Conservation (phyloP, 2,113 vertebrate genomes). For the Odontesthes bonariensis region DNA sequence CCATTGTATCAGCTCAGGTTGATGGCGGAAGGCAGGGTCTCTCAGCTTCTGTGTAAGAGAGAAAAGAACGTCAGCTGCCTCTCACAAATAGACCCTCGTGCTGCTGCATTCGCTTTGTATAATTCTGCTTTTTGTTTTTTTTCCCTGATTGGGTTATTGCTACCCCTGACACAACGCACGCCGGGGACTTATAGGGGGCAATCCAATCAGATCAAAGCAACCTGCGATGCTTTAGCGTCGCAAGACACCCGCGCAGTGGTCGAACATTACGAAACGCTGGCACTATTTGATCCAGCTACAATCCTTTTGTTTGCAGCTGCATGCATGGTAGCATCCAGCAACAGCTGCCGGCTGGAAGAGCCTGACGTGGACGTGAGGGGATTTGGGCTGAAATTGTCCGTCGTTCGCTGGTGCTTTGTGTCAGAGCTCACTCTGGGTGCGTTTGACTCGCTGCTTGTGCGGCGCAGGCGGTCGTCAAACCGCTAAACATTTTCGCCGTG, state of each 20-base stretch:
- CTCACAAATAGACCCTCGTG: slow-evolving; percentile 40
- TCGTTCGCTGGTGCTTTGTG: slow-evolving; percentile 13
- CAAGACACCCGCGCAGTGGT: not conserved
- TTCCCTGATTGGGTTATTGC: slow-evolving; percentile 11
- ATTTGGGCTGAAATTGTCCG: slow-evolving; percentile 27
- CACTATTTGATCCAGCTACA: slow-evolving; percentile 57
- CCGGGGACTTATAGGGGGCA: not conserved
- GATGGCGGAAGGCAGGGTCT: slow-evolving; percentile 24
- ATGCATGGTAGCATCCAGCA: slow-evolving; percentile 57
- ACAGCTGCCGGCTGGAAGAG: slow-evolving; percentile 53
- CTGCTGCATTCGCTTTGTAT: slow-evolving; percentile 24
- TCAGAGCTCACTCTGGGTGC: not conserved
- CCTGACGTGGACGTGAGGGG: slow-evolving; percentile 23
- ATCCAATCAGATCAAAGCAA: slow-evolving; percentile 26
- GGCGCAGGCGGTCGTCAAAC: not conserved
- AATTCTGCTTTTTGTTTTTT: not conserved
- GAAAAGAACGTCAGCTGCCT: slow-evolving; percentile 44
- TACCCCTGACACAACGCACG: not conserved
- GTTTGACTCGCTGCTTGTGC: not conserved
- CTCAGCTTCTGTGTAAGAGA: slow-evolving; percentile 27
- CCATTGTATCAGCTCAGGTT: slow-evolving; percentile 15
- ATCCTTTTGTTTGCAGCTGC: slow-evolving; percentile 66
- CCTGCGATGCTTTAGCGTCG: slow-evolving; percentile 41
- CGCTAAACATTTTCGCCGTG: not conserved
- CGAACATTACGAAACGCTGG: slow-evolving; percentile 63